Percentiles rank a stretch among this genome's conserved stretches.
phyloP scores from a whole-genome alignment of 2,888 invertebrate species.

The Agriopis leucophaearia region DNA sequence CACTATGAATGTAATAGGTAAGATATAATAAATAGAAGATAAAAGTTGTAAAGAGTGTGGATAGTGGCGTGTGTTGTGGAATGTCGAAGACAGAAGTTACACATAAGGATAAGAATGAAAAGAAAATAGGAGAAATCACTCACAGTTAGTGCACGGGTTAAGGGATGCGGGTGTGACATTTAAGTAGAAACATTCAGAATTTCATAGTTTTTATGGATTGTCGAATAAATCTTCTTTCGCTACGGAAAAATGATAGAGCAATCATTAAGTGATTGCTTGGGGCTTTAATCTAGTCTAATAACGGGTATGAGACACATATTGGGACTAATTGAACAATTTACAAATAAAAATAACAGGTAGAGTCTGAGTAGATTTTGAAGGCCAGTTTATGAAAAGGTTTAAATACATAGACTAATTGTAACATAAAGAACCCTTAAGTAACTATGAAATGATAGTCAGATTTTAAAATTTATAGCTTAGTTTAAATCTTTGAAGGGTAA shows the following conservation, averaged over 20 bases:
- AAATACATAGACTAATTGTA: slow-evolving; percentile 35
- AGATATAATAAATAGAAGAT: slow-evolving; percentile 73
- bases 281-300: slow-evolving; percentile 50
- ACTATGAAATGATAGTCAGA: slow-evolving; percentile 35
- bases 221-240: slow-evolving; percentile 76
- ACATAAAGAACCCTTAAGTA: slow-evolving; percentile 29
- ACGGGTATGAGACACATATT: slow-evolving; percentile 49
- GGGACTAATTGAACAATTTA: slow-evolving; percentile 43
- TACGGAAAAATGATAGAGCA: slow-evolving; percentile 79
- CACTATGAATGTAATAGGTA: slow-evolving; percentile 58
- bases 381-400: slow-evolving; percentile 44
- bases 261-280: slow-evolving; percentile 67
- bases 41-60: slow-evolving; percentile 82
- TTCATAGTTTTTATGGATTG: slow-evolving; percentile 75
- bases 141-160: slow-evolving; percentile 84
- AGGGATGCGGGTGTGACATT: slow-evolving; percentile 83
- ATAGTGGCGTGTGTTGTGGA: slow-evolving; percentile 81
- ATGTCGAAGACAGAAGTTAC: slow-evolving; percentile 76
- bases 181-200: slow-evolving; percentile 80
- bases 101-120: slow-evolving; percentile 74
- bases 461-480: slow-evolving; percentile 33
- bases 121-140: slow-evolving; percentile 81
- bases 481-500: slow-evolving; percentile 35
- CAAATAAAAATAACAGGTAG: slow-evolving; percentile 42
- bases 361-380: slow-evolving; percentile 34